These are phyloP conservation scores for Siniperca undulata DNA, from an alignment of 2,797 vertebrate genomes.

Conservation along the genomic window DNA sequence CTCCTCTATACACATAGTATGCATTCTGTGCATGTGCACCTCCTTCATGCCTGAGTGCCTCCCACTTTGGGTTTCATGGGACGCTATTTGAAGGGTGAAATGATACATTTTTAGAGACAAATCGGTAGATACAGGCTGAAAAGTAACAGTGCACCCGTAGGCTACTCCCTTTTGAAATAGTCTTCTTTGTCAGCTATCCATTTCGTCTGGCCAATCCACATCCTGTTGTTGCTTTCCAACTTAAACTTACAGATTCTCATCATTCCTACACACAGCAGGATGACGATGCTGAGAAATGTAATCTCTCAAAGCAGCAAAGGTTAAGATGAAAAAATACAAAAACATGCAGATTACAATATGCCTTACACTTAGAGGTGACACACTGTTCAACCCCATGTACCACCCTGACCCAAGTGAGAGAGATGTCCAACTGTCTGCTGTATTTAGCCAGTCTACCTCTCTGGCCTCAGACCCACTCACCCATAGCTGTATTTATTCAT, in stretches of 20 bases:
- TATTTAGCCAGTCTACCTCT: conserved; percentile 66
- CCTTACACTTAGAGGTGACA: conserved; percentile 19
- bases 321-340: conserved; percentile 63
- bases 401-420: conserved; percentile 46
- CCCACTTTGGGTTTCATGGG: conserved; percentile 42
- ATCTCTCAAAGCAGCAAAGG: conserved; percentile 32
- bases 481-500: conserved; percentile 71
- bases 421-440: conserved; percentile 69
- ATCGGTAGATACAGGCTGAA: background rate
- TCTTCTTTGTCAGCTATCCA: conserved; percentile 5
- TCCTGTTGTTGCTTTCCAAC: conserved; percentile 16
- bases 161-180: conserved; percentile 5
- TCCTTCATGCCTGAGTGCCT: conserved; percentile 46
- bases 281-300: background rate
- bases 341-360: conserved; percentile 37
- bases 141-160: background rate
- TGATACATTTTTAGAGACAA: conserved; percentile 34
- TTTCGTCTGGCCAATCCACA: background rate
- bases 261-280: conserved; percentile 19
- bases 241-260: conserved; percentile 20
- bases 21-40: conserved; percentile 42
- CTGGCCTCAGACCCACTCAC: conserved; percentile 61
- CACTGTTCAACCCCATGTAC: background rate
- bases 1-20: conserved; percentile 1
- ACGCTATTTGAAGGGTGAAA: conserved; percentile 50